These are phyloP conservation scores for Casuarius casuarius DNA, from an alignment of 2,113 vertebrate species.

Conservation along the genomic window DNA sequence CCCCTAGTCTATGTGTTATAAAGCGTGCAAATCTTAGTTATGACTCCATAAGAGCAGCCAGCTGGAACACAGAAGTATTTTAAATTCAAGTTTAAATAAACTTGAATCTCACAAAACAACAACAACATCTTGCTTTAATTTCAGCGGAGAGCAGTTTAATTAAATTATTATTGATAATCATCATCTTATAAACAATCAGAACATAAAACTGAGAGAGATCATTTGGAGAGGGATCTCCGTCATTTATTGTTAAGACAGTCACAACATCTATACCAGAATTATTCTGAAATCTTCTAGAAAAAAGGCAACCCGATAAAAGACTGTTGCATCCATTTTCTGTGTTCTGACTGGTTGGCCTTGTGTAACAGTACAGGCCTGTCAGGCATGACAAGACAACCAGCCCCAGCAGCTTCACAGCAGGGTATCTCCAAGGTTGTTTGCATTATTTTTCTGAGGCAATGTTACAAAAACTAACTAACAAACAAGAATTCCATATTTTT, in stretches of 20 bases:
- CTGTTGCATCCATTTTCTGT: fast-evolving
- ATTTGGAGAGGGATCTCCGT: not conserved
- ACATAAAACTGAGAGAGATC: not conserved
- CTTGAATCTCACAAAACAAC: not conserved
- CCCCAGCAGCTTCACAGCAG: fast-evolving
- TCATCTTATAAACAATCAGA: not conserved
- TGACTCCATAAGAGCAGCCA: fast-evolving
- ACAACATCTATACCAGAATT: fast-evolving
- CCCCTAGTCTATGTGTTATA: not conserved
- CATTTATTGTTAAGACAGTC: not conserved
- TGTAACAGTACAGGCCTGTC: fast-evolving
- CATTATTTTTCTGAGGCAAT: not conserved
- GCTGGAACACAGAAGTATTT: fast-evolving
- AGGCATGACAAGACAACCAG: fast-evolving
- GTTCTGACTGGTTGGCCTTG: fast-evolving
- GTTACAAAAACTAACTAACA: not conserved
- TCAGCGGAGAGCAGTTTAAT: not conserved
- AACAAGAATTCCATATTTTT: not conserved
- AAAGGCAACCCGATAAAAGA: not conserved
- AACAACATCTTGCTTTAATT: fast-evolving
- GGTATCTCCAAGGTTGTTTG: not conserved
- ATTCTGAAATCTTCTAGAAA: not conserved
- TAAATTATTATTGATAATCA: not conserved
- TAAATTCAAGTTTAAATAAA: not conserved
- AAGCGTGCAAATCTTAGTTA: not conserved